Base-by-base conservation (phyloP, 2,797 vertebrate species). In the Acrossocheilus wenchowensis region DNA sequence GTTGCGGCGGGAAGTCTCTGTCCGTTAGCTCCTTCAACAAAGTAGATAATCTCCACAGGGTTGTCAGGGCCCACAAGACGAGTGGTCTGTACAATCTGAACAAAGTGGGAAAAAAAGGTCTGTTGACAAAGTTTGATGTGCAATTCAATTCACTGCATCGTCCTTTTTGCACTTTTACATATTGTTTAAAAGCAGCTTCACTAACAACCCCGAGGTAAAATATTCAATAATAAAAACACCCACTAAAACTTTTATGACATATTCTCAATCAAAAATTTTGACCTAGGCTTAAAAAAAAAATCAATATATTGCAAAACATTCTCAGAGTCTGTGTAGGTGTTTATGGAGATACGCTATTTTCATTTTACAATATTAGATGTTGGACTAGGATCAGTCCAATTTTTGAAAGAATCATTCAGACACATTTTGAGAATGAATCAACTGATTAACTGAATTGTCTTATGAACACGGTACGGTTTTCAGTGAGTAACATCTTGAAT, bases 41-140 rank as follows among this genome's bases (percentile, higher is more conserved):
- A 99, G 94, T 99, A 99, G 89, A 99, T 96, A 64, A 99, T 93
- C 91, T 99, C 97, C 89, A 98, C 94, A 0, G 98, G 97, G 77
- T 97, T 92, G 90, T 99, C 97, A 0, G 88, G 91, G 9, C 97
- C 98, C 52, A 87, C 92, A 87, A 98, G 92, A 54, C 95, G 95
- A 1, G 94, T 96, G 39, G 96, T 92, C 0, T 97, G 97, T 36
- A 99, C 98, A 86, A 99, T 95, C 98, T 99, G 87, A 91, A 52
- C 34, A 52, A 57, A 57, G 60, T 11, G 41, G 4, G 43, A 26
- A 85, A 72, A 14, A 36, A 72, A 17, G 5, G 5, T 4, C 9
- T 3, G 64, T n/a, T 66, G 12, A 66, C 78, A 66, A 62, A 43
- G 1, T 21, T 30, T n/a, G 6, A 77, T 10, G 15, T 21, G 73